Base-by-base conservation (phyloP, 2,113 vertebrate genomes). In the Hippolais icterina region DNA sequence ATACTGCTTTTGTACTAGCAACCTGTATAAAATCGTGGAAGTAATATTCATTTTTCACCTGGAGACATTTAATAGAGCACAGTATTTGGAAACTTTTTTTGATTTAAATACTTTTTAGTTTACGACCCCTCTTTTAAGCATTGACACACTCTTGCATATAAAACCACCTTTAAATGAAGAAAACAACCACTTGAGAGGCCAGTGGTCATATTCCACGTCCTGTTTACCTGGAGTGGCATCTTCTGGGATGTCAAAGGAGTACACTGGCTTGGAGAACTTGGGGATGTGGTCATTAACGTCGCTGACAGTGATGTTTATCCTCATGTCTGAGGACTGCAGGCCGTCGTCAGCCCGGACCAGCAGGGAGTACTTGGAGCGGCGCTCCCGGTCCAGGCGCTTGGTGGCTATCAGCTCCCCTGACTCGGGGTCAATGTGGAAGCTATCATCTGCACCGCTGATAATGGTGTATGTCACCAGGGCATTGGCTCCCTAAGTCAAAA, bases 381-480 rank as follows among this genome's bases (percentile, higher is more conserved):
- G 98, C 76, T 99, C 99, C 15, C 99, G 96, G 97, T 99, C 99
- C 95, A 99, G 97, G 52, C 98, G 98, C 96, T 96, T 98, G 68
- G 99, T 99, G 44, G 99, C 99, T 13, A 99, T 98, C 91, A 99
- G 98, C 44, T 99, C 99, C 8, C 99, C 99, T 0, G 99, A 99
- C 71, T 99, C 98, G 0, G 99, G 99, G 96, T 99, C 99, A 5
- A 99, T 97, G 17, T 99, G 98, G 94, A 99, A 99, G 85, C 99
- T 99, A 88, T 99, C 99, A 25, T 99, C 99, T 0, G 99, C 99
- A 7, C 99, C 99, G 3, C 99, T 99, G 96, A 99, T 98, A 91
- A 99, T 99, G 19, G 99, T 98, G 91, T 99, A 99, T 0, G 99
- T 99, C 80, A 99, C 99, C 1, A 99, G 97, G 52, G 99, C 99